These are phyloP conservation scores for Yponomeuta plumbellus DNA, from an alignment of 2,888 invertebrate genomes.

Conservation along the genomic window DNA sequence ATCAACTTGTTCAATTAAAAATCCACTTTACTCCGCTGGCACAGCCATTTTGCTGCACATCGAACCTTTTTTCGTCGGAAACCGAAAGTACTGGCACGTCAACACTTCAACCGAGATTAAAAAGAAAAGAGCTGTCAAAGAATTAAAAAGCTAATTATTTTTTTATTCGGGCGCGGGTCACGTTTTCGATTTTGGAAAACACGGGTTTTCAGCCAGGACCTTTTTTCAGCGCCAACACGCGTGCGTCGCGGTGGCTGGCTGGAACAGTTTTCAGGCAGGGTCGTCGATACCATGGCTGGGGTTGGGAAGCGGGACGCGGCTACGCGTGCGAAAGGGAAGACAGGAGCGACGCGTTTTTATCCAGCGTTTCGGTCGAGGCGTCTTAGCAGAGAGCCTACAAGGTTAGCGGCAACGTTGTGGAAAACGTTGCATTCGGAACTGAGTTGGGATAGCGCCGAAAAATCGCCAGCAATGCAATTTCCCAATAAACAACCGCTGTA, in stretches of 20 bases:
- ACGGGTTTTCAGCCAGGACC: background rate
- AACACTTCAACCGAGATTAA: background rate
- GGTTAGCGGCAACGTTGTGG: background rate
- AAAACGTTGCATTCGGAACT: background rate
- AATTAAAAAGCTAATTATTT: background rate
- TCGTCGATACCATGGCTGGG: background rate
- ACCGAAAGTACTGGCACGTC: background rate
- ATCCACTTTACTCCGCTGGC: background rate
- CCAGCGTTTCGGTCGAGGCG: background rate
- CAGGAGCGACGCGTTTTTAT: background rate
- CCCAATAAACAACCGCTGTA: background rate
- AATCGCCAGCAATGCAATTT: background rate
- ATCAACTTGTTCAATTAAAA: background rate
- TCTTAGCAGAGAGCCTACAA: background rate
- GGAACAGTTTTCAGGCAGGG: background rate
- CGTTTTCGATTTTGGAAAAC: background rate
- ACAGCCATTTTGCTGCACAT: background rate
- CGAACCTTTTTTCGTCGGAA: background rate
- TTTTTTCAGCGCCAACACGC: background rate
- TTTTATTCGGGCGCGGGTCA: background rate
- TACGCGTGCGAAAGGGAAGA: background rate
- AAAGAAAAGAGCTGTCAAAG: background rate
- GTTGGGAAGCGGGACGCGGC: background rate
- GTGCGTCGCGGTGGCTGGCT: background rate
- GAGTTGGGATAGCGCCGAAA: background rate